These are phyloP conservation scores for Drosophila diplacantha DNA, from an alignment of 2,888 invertebrate species.

Conservation along the genomic window DNA sequence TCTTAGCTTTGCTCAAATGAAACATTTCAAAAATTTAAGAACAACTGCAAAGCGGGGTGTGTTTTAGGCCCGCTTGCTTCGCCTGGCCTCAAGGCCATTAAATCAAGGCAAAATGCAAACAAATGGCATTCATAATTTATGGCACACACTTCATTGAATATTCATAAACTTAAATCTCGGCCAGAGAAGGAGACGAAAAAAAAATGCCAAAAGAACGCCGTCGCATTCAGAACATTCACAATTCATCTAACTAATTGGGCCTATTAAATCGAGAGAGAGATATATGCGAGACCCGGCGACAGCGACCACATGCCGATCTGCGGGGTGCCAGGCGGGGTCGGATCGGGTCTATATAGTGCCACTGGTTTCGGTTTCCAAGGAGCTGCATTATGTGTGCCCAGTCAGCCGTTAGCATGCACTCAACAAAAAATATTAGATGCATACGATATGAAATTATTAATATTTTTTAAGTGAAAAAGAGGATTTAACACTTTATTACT, in stretches of 20 bases:
- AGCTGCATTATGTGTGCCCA: conserved; percentile 51
- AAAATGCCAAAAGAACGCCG: conserved; percentile 13
- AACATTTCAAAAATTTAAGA: conserved; percentile 4
- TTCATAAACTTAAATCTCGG: conserved; percentile 66
- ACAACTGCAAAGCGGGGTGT: conserved; percentile 3
- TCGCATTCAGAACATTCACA: conserved; percentile 43
- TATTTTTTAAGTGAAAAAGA: background rate
- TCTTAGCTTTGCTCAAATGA: background rate
- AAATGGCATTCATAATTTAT: conserved; percentile 69
- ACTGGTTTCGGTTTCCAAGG: conserved; percentile 63
- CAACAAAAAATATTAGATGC: background rate
- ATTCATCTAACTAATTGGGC: conserved; percentile 69
- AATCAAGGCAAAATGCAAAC: conserved; percentile 56
- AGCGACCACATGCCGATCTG: conserved; percentile 48
- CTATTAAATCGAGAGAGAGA: conserved; percentile 58
- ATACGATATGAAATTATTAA: no score
- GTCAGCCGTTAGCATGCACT: conserved; percentile 6
- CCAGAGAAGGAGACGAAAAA: conserved; percentile 24
- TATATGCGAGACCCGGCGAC: conserved; percentile 15
- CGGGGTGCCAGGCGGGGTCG: background rate
- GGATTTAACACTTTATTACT: fast-evolving
- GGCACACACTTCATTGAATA: conserved; percentile 70
- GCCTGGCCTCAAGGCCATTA: conserved; percentile 48
- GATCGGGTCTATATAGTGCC: conserved; percentile 4
- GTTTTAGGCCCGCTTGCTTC: conserved; percentile 11